These are phyloP conservation scores for Carabus problematicus DNA, from an alignment of 2,888 invertebrate genomes.

Conservation along the genomic window DNA sequence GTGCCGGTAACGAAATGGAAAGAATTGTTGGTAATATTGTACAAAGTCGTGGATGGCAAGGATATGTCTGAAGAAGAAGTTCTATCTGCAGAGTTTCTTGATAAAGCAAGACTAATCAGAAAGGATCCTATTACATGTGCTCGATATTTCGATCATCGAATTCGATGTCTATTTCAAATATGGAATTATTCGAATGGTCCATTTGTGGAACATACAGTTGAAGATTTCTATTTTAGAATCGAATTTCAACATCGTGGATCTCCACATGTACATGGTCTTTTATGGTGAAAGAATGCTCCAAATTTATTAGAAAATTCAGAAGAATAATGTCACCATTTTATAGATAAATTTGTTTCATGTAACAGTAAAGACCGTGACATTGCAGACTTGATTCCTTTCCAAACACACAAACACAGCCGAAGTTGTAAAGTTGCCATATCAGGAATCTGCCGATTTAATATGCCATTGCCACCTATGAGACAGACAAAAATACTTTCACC, in stretches of 20 bases:
- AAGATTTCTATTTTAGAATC: slow-evolving; percentile 47
- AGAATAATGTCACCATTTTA: slow-evolving; percentile 39
- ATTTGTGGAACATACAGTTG: slow-evolving; percentile 44
- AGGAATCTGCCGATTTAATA: slow-evolving; percentile 45
- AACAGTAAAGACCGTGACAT: slow-evolving; percentile 41
- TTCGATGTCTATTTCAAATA: slow-evolving; percentile 5
- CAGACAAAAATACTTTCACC: slow-evolving; percentile 35
- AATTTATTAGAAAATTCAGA: slow-evolving; percentile 44
- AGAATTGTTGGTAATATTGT: slow-evolving; percentile 43
- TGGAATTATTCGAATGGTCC: slow-evolving; percentile 43
- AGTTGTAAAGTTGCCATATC: slow-evolving; percentile 45
- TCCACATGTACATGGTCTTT: slow-evolving; percentile 49
- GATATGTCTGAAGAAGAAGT: slow-evolving; percentile 42
- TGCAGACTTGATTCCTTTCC: slow-evolving; percentile 40
- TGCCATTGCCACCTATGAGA: slow-evolving; percentile 46
- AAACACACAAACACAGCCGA: slow-evolving; percentile 46
- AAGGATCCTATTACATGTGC: slow-evolving; percentile 49
- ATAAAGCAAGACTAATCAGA: slow-evolving; percentile 46
- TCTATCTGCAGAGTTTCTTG: slow-evolving; percentile 29
- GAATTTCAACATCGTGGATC: slow-evolving; percentile 51
- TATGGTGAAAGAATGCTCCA: slow-evolving; percentile 50
- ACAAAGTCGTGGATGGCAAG: slow-evolving; percentile 19
- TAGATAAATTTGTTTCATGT: slow-evolving; percentile 46
- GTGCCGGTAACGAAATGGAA: slow-evolving; percentile 44
- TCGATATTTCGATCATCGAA: slow-evolving; percentile 19